Evolutionary conservation across 2,797 vertebrate genomes (phyloP).

Genomic region (Tokudaia tokunoshimensis): DNA sequence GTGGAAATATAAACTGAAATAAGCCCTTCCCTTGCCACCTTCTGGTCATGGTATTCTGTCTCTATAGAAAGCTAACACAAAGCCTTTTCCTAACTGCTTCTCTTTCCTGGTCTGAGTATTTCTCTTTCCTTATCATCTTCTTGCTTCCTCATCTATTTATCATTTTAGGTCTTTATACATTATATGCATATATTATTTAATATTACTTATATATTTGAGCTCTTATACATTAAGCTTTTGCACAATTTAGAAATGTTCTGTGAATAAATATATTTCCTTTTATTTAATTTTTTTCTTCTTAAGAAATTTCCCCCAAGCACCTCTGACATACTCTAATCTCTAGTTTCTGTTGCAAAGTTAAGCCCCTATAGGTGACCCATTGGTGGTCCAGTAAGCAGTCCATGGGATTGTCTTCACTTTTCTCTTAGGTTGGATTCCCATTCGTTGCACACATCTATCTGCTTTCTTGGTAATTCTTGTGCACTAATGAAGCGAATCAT

Average conservation of each 20-base stretch:
- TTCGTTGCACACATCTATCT: background rate
- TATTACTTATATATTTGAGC: background rate
- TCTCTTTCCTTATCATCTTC: conserved; percentile 1
- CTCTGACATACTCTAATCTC: background rate
- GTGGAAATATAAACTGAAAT: background rate
- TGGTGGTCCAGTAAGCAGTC: background rate
- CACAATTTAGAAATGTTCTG: background rate
- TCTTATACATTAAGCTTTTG: background rate
- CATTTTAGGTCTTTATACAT: background rate
- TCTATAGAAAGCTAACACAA: background rate
- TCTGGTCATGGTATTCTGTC: background rate
- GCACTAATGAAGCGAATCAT: background rate
- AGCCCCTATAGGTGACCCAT: background rate
- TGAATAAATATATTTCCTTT: background rate
- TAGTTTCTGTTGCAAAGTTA: background rate
- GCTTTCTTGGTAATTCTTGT: background rate
- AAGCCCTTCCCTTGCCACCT: too few relatives aligned
- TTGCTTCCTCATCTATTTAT: background rate
- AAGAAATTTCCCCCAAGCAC: background rate
- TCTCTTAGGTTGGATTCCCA: background rate
- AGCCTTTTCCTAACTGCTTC: background rate
- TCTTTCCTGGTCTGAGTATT: background rate
- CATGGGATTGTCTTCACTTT: background rate
- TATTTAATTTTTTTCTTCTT: background rate
- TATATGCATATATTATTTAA: background rate